Evolutionary conservation across 2,797 vertebrate species (phyloP).

Genomic region (Smutsia temminckii): DNA sequence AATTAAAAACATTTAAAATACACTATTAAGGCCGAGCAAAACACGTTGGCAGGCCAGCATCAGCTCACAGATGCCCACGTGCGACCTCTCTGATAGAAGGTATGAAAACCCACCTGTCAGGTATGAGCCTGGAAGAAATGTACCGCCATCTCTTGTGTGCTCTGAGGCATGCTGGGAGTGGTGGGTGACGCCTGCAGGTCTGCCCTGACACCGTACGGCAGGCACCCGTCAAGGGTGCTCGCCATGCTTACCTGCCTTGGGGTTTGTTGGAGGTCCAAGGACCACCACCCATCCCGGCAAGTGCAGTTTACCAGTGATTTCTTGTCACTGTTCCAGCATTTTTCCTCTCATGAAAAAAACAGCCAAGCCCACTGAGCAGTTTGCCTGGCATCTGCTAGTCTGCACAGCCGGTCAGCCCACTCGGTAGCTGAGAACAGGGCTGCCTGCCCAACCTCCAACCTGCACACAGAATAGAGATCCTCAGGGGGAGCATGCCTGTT

Average conservation of each 20-base stretch:
- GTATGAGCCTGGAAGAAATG: background rate
- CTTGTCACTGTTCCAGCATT: background rate
- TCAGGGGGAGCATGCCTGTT: background rate
- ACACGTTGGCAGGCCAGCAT: background rate
- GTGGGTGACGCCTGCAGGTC: background rate
- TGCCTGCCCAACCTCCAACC: slow-evolving; percentile 3
- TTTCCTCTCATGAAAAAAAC: background rate
- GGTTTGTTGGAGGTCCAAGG: background rate
- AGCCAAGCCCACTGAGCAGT: background rate
- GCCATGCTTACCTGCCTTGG: background rate
- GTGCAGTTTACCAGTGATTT: background rate
- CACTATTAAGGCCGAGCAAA: background rate
- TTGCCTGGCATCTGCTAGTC: background rate
- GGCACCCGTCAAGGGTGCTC: background rate
- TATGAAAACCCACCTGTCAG: background rate
- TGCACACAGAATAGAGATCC: background rate
- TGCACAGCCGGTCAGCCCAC: background rate
- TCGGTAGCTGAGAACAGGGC: background rate
- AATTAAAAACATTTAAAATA: background rate
- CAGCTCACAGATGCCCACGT: background rate
- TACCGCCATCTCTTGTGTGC: background rate
- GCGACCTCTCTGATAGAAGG: background rate
- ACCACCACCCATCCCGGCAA: background rate
- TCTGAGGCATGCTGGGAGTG: background rate
- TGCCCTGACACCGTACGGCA: rapidly evolving